Conservation (phyloP, 2,113 vertebrate genomes). For the Rhineura floridana region DNA sequence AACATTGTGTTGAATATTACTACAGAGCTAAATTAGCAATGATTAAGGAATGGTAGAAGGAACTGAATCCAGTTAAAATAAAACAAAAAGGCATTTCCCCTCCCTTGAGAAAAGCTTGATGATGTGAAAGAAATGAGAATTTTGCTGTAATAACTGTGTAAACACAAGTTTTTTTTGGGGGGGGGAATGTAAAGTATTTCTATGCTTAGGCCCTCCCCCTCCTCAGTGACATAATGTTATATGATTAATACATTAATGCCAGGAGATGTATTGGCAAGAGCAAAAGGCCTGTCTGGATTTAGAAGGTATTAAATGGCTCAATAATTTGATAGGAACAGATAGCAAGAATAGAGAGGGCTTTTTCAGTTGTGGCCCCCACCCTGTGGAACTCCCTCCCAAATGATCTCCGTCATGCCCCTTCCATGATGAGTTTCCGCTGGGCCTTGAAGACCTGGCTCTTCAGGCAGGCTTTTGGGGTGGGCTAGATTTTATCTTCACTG, state of each 20-base stretch:
- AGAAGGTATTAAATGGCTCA: neutral
- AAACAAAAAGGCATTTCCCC: neutral
- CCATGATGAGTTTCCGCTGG: too few relatives aligned
- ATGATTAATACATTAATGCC: neutral
- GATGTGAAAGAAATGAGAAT: neutral
- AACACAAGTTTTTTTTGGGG: neutral
- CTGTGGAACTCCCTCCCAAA: too few relatives aligned
- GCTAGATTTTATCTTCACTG: too few relatives aligned
- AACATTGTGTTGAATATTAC: neutral
- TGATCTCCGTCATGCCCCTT: too few relatives aligned
- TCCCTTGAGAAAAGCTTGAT: neutral
- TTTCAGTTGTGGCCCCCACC: too few relatives aligned
- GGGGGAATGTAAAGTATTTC: neutral
- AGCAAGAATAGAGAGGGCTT: too few relatives aligned
- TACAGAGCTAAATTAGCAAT: neutral
- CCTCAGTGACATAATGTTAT: neutral
- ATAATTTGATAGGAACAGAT: neutral
- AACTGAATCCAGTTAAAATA: neutral
- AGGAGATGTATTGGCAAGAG: neutral
- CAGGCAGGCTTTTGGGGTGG: too few relatives aligned
- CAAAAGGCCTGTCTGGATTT: neutral
- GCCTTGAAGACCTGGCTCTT: too few relatives aligned
- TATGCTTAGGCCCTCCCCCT: neutral
- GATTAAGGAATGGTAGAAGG: neutral
- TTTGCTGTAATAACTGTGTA: neutral